Evolutionary conservation across 37 sponge, comb jelly and placozoan genomes (phyloP).

Genomic region (Halichondria panicea): DNA sequence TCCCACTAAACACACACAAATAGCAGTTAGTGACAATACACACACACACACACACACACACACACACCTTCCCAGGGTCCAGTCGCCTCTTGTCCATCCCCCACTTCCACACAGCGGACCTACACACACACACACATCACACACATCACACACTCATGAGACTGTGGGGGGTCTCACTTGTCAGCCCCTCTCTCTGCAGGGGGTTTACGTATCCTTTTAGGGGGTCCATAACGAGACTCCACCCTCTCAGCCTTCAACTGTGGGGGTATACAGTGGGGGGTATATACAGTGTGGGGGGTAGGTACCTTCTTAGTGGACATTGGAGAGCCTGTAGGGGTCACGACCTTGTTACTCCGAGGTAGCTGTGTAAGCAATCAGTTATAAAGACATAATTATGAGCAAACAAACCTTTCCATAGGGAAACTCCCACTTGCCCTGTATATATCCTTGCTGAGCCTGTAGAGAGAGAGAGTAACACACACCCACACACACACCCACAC

Average conservation of each 20-base stretch:
- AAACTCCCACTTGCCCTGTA: conserved; percentile 58
- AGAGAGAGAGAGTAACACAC: not conserved
- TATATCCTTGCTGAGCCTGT: conserved; percentile 53
- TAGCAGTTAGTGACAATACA: not conserved
- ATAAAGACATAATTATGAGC: not conserved
- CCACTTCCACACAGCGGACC: conserved; percentile 58
- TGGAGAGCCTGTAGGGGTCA: conserved; percentile 46
- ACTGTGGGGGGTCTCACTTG: conserved; percentile 19
- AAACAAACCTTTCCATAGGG: conserved; percentile 50
- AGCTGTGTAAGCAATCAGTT: conserved; percentile 21
- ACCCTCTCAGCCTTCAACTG: conserved; percentile 10
- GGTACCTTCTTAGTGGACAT: conserved; percentile 61
- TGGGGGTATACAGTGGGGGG: not conserved
- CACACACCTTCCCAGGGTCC: conserved; percentile 50
- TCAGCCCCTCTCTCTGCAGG: conserved; percentile 32
- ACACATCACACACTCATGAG: no score
- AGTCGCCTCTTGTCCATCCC: conserved; percentile 53
- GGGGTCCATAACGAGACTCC: conserved; percentile 19
- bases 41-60: conserved; percentile 50
- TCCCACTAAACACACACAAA: conserved; percentile 56
- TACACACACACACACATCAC: not conserved
- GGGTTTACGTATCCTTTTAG: conserved; percentile 31
- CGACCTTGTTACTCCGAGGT: conserved; percentile 57
- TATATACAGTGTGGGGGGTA: no score
- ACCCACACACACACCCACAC: not conserved